Conservation (phyloP, 2,113 vertebrate species). For the Gadus chalcogrammus region DNA sequence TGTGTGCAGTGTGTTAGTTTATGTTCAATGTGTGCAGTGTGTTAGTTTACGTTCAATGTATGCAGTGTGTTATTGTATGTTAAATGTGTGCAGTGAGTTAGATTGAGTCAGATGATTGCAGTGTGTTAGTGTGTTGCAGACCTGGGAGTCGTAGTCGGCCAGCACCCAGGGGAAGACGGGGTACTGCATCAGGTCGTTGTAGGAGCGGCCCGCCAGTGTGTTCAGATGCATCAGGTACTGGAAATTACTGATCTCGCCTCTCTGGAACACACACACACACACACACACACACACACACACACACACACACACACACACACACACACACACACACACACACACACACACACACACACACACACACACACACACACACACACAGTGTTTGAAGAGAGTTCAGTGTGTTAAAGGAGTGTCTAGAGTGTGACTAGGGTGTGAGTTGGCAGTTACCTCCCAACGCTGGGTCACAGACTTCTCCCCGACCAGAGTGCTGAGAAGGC, state of each 20-base stretch:
- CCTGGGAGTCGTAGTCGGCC: constrained; percentile 93
- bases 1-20: too few relatives aligned
- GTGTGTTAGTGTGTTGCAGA: constrained; percentile 44
- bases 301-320: constrained; percentile 1
- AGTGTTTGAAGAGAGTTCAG: too few relatives aligned
- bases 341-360: neutral
- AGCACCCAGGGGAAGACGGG: constrained; percentile 99
- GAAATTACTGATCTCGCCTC: constrained; percentile 99
- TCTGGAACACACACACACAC: constrained; percentile 62
- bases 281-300: constrained; percentile 1
- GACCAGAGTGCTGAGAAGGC: constrained; percentile 94
- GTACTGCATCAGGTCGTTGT: constrained; percentile 99
- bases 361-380: neutral
- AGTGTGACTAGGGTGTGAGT: neutral
- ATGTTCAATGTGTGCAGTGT: too few relatives aligned
- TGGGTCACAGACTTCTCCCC: constrained; percentile 98
- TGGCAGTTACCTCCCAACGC: constrained; percentile 87
- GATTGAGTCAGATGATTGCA: too few relatives aligned
- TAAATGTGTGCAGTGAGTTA: neutral
- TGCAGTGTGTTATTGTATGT: neutral
- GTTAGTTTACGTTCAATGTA: too few relatives aligned
- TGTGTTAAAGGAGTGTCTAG: neutral
- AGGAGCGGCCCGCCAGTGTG: constrained; percentile 93
- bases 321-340: neutral
- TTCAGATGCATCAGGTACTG: constrained; percentile 99